Conservation (phyloP, 2,113 vertebrate species). For the zebrafish (Danio rerio) region DNA sequence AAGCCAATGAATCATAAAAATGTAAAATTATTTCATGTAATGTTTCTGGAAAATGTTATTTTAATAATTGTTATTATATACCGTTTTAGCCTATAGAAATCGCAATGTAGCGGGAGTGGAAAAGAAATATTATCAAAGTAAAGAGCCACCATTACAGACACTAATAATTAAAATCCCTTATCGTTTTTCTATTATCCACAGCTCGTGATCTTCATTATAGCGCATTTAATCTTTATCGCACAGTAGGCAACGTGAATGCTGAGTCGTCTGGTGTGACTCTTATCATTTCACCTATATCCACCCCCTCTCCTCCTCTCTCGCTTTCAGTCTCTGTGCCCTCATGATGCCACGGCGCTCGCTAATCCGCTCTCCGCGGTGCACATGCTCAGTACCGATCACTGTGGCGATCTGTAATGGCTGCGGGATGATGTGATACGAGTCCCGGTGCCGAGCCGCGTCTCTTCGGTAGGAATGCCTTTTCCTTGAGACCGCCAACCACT, state of each 20-base stretch:
- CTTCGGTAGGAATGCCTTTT: constrained; percentile 39
- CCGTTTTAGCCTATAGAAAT: too few species aligned
- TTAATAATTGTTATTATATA: too few species aligned
- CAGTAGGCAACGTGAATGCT: neutral
- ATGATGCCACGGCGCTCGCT: constrained; percentile 29
- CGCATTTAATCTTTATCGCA: neutral
- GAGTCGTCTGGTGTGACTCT: neutral
- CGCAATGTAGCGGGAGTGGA: too few species aligned
- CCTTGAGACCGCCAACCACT: constrained; percentile 30
- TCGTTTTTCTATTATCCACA: neutral
- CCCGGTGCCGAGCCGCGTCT: neutral
- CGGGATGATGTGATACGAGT: constrained; percentile 37
- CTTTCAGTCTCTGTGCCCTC: neutral
- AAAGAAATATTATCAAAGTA: too few species aligned
- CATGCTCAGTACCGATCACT: constrained; percentile 56
- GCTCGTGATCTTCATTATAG: neutral
- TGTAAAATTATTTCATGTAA: too few species aligned
- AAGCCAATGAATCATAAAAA: too few species aligned
- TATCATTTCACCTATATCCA: constrained; percentile 20
- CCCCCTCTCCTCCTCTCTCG: neutral
- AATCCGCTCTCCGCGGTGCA: constrained; percentile 41
- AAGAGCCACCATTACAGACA: too few species aligned
- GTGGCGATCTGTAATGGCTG: constrained; percentile 57
- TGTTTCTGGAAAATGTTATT: too few species aligned
- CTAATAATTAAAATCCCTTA: too few species aligned